Percentiles rank a stretch among this genome's conserved stretches.
Conservation (phyloP, 2,888 invertebrate species). For the Nowickia ferox region DNA sequence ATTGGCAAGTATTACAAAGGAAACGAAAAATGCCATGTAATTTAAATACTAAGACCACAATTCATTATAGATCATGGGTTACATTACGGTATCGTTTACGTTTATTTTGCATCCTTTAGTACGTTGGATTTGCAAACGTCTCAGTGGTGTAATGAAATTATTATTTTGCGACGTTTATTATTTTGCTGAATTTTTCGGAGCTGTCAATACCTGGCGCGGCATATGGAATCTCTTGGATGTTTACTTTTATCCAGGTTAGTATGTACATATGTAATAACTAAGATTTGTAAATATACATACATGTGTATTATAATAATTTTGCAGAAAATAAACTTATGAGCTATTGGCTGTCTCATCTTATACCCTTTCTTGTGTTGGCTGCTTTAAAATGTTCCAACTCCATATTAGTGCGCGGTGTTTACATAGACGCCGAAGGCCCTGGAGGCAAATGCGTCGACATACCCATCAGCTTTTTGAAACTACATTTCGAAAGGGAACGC, state of each 20-base stretch:
- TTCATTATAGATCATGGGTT: conserved; percentile 85
- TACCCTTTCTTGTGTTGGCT: conserved; percentile 89
- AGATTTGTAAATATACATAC: neutral
- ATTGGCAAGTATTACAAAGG: conserved; percentile 86
- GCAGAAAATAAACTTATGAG: conserved; percentile 89
- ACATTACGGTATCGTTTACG: conserved; percentile 88
- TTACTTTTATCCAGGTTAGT: conserved; percentile 89
- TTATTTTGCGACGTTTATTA: conserved; percentile 90
- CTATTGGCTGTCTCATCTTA: conserved; percentile 91
- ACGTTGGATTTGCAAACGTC: conserved; percentile 87
- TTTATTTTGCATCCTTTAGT: conserved; percentile 90
- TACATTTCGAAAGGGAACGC: conserved; percentile 89
- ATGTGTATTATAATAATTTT: neutral
- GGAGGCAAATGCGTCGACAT: conserved; percentile 92
- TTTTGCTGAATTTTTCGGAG: conserved; percentile 90
- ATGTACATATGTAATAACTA: neutral
- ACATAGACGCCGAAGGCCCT: conserved; percentile 93
- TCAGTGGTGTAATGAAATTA: conserved; percentile 87
- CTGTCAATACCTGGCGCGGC: conserved; percentile 94
- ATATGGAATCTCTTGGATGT: conserved; percentile 92
- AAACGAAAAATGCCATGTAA: neutral
- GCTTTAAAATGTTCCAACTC: conserved; percentile 94
- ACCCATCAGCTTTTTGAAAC: conserved; percentile 91
- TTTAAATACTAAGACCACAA: conserved; percentile 1
- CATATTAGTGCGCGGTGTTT: conserved; percentile 92